phyloP scores from a whole-genome alignment of 1,140 invertebrate genomes.

The Tenebrio molitor region DNA sequence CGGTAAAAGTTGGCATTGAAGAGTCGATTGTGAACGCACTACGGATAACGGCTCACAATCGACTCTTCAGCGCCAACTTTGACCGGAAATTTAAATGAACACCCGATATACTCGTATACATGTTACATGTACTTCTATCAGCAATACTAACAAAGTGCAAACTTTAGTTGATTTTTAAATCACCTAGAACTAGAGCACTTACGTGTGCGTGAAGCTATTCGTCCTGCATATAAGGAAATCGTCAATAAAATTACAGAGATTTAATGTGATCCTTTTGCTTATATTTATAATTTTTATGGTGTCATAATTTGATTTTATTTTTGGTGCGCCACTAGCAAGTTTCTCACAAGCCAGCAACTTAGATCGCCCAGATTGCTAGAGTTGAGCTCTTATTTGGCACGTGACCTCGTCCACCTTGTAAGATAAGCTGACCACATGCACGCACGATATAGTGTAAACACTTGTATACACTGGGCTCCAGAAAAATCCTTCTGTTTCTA shows the following conservation, averaged over 20 bases:
- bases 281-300: conserved; percentile 15
- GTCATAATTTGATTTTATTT: conserved; percentile 37
- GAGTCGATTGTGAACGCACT: too few species aligned
- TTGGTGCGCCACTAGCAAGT: conserved; percentile 2
- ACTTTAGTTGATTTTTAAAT: too few species aligned
- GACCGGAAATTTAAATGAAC: too few species aligned
- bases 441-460: conserved; percentile 45
- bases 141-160: too few species aligned
- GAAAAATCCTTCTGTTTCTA: conserved; percentile 31
- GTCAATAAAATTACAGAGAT: not conserved
- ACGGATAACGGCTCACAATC: too few species aligned
- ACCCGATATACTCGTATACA: too few species aligned
- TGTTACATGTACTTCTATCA: too few species aligned
- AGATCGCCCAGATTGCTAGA: conserved; percentile 32
- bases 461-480: conserved; percentile 15
- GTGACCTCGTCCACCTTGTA: conserved; percentile 37
- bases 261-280: not conserved
- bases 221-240: too few species aligned
- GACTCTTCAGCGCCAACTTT: too few species aligned
- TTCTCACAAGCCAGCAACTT: conserved; percentile 6
- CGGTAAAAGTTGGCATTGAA: too few species aligned
- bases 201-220: too few species aligned
- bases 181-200: too few species aligned
- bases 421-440: conserved; percentile 47
- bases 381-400: conserved; percentile 41